phyloP scores from a whole-genome alignment of 2,797 vertebrate species.

The Eospalax fontanierii region DNA sequence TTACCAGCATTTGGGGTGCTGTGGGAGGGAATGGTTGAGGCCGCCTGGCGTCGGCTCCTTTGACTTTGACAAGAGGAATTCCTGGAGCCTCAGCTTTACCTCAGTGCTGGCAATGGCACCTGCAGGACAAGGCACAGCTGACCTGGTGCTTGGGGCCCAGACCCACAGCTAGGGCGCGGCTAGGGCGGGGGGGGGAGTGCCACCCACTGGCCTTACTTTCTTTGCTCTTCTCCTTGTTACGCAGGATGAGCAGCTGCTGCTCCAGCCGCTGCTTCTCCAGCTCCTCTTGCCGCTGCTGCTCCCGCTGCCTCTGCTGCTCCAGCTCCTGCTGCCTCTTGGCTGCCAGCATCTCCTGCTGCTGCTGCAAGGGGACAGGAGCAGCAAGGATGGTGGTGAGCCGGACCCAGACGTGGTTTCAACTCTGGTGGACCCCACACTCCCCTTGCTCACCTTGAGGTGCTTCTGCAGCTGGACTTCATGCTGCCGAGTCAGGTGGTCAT shows the following conservation, averaged over 20 bases:
- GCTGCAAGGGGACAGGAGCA: conserved; percentile 87
- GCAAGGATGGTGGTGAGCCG: background rate
- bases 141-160: background rate
- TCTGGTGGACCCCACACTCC: background rate
- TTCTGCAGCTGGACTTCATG: conserved; percentile 98
- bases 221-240: conserved; percentile 93
- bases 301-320: conserved; percentile 96
- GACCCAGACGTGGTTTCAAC: background rate
- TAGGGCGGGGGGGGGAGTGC: accelerated
- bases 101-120: conserved; percentile 98
- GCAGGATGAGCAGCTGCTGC: conserved; percentile 94
- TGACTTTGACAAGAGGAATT: conserved; percentile 96
- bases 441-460: conserved; percentile 94
- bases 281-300: conserved; percentile 96
- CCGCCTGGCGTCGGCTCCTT: conserved; percentile 94
- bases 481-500: conserved; percentile 96
- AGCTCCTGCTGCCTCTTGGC: conserved; percentile 96
- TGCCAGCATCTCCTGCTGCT: conserved; percentile 97
- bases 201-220: conserved; percentile 89
- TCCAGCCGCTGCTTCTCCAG: conserved; percentile 96
- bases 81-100: conserved; percentile 98
- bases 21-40: conserved; percentile 97
- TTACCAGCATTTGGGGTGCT: conserved; percentile 96
- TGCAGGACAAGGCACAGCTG: conserved; percentile 80
- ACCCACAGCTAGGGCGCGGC: background rate